Conservation (phyloP, 1,140 invertebrate genomes). For the Brachionus angularis region DNA sequence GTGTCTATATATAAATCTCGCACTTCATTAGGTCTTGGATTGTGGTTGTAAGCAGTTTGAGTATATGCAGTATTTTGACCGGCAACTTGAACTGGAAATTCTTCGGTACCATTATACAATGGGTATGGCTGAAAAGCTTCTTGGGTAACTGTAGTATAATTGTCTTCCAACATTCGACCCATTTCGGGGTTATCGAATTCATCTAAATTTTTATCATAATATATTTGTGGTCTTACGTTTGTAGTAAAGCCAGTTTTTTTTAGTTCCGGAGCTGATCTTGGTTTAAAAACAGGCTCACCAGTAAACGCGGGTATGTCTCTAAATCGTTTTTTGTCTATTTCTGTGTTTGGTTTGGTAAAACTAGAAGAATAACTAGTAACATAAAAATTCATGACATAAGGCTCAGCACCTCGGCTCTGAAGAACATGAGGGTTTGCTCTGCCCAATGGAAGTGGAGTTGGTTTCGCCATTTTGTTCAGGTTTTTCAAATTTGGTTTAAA, state of each 20-base stretch:
- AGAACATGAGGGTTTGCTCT: conserved; percentile 10
- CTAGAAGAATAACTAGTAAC: conserved; percentile 21
- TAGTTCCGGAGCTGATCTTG: background rate
- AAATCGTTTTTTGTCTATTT: background rate
- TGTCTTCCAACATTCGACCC: conserved; percentile 10
- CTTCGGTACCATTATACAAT: conserved; percentile 7
- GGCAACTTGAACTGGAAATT: background rate
- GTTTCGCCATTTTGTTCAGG: conserved; percentile 9
- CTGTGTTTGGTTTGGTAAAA: conserved; percentile 11
- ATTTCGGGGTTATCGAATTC: conserved; percentile 40
- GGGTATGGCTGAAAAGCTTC: background rate
- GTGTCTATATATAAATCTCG: conserved; percentile 24
- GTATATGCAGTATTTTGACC: conserved; percentile 16
- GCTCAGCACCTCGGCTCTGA: conserved; percentile 18
- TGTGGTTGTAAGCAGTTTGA: conserved; percentile 16
- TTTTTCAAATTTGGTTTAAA: no score
- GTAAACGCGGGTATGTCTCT: conserved; percentile 17
- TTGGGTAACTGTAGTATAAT: conserved; percentile 1
- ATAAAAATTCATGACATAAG: conserved; percentile 41
- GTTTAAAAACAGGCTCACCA: conserved; percentile 3
- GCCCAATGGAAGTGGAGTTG: conserved; percentile 9
- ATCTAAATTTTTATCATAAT: conserved; percentile 6
- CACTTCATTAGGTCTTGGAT: conserved; percentile 16
- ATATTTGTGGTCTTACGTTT: conserved; percentile 15
- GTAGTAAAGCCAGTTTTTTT: conserved; percentile 25